Evolutionary conservation across 1,140 invertebrate species (phyloP), one percentile per base, ranked within the genome.

Genomic region (Papilio polytes): DNA sequence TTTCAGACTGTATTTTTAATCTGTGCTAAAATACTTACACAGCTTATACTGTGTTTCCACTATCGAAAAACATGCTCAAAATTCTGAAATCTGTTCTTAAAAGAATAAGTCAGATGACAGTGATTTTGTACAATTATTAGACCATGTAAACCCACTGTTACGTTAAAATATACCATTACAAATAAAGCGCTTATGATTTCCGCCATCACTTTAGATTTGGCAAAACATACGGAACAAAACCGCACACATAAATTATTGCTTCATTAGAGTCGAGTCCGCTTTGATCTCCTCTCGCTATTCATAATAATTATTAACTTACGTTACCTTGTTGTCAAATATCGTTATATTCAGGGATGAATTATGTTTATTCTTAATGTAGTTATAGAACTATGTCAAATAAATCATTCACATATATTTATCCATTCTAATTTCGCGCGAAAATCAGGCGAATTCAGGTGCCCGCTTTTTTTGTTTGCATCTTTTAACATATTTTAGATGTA

Each of bases 221-320:
- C 74, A 51, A 51, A 51, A 76, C 22, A 22, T 44, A 76, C 20
- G 46, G 46, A 76, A 76, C 74, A 18, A 76, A 53, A 31, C 46
- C 74, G 41, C 46, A 51, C 74, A 56, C 20, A 74, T 74, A 46
- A 76, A 76, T 76, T 76, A 76, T 46, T 51, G 74, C 46, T 48
- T 76, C 46, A 76, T 76, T 76, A 26, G 74, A 48, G 12, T 51
- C 20, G 74, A 46, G 20, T 76, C 7, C 74, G 20, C 74, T 76
- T 76, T 76, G 74, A 76, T 76, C 74, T 74, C 20, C 46, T 18
- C n/a, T 76, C 36, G n/a, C 41, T 48, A 76, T 41, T 76, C n/a
- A 76, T 76, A 76, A 76, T 53, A 76, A 76, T 48, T 74, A 41
- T 46, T 51, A 41, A n/a, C 73, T 22, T 76, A 76, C 74, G 1